Conservation (phyloP, 2,113 vertebrate species). For the Monarcha castaneiventris region DNA sequence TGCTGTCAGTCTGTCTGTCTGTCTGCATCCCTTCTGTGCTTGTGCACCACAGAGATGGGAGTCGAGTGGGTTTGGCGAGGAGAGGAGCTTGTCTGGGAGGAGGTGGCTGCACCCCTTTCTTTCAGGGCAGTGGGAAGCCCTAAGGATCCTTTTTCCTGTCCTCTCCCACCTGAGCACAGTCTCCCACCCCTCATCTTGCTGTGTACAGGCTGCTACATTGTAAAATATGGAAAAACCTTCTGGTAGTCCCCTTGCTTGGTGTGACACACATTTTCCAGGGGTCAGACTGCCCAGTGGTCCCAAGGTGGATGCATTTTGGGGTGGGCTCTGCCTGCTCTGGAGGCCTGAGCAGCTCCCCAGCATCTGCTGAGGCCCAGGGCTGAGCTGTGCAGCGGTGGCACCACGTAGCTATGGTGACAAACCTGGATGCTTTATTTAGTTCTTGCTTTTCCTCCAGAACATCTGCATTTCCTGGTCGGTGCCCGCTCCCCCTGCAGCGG, state of each 20-base stretch:
- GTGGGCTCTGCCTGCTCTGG: not conserved
- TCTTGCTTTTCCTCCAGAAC: not conserved
- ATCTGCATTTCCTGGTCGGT: constrained; percentile 10
- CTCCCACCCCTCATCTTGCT: not conserved
- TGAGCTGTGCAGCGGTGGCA: not conserved
- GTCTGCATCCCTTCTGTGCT: not conserved
- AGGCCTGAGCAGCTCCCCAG: not conserved
- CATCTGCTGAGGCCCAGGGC: not conserved
- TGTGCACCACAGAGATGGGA: not conserved
- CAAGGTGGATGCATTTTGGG: accelerated
- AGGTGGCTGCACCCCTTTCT: not conserved
- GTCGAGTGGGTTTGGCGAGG: accelerated
- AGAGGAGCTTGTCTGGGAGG: not conserved
- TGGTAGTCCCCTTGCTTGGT: too few relatives aligned
- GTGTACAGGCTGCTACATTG: not conserved
- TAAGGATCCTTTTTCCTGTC: not conserved
- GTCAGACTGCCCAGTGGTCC: too few relatives aligned
- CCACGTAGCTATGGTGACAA: not conserved
- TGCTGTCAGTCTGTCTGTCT: not conserved
- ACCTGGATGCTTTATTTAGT: not conserved
- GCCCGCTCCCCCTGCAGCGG: not conserved
- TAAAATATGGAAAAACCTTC: not conserved
- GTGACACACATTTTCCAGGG: not conserved
- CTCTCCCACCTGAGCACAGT: not conserved
- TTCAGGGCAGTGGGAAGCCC: not conserved